Percentiles rank a stretch among this genome's conserved stretches.
Conservation (phyloP, 2,113 vertebrate genomes). For the Globicephala melas region DNA sequence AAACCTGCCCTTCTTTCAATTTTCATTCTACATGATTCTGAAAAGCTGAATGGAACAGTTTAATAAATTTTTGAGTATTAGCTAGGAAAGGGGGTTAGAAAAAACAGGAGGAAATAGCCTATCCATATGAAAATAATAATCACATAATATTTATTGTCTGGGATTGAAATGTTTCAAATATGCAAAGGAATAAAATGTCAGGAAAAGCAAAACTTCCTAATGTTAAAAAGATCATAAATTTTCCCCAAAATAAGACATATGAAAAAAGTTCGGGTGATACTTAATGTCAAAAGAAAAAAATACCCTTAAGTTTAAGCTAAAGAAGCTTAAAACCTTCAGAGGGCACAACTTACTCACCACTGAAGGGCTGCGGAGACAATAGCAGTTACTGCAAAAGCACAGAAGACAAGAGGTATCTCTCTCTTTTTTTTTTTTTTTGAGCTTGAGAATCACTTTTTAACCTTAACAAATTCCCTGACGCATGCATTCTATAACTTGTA, state of each 20-base stretch:
- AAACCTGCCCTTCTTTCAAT: conserved; percentile 24
- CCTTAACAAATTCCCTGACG: not conserved
- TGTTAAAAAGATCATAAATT: conserved; percentile 84
- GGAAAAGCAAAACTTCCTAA: conserved; percentile 87
- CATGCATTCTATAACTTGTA: not conserved
- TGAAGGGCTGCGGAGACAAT: conserved; percentile 68
- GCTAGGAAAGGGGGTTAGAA: conserved; percentile 77
- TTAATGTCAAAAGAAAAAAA: conserved; percentile 68
- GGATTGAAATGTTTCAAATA: conserved; percentile 87
- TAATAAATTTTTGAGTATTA: conserved; percentile 79
- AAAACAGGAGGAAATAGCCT: conserved; percentile 80
- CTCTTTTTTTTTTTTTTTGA: not conserved
- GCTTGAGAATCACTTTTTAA: not conserved
- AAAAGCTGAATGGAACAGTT: conserved; percentile 65
- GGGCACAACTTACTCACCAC: conserved; percentile 76
- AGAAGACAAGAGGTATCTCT: not conserved
- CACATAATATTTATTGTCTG: conserved; percentile 88
- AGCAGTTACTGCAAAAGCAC: conserved; percentile 35
- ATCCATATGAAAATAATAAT: conserved; percentile 89
- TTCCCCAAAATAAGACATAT: conserved; percentile 74
- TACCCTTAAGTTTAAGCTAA: conserved; percentile 57
- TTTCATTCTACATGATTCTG: conserved; percentile 40
- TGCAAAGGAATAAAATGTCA: conserved; percentile 85
- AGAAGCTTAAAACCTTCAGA: conserved; percentile 78
- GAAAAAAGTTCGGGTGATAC: conserved; percentile 75